Evolutionary conservation across 2,113 vertebrate species (phyloP).

Genomic region (Indicator maculatus): DNA sequence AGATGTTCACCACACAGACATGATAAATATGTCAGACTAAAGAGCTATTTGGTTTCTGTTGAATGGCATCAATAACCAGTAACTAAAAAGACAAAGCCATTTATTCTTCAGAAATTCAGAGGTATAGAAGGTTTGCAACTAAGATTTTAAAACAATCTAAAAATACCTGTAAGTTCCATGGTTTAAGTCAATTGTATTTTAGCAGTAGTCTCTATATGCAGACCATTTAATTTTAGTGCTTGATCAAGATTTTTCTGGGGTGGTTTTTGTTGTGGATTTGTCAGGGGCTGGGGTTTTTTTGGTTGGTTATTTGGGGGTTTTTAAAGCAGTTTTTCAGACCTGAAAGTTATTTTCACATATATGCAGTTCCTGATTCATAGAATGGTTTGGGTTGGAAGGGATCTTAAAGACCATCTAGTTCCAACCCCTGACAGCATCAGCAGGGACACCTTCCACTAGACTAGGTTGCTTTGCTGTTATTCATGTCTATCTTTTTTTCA

Average conservation of each 20-base stretch:
- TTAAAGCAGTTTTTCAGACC: background rate
- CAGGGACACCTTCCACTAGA: no score
- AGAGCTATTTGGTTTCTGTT: background rate
- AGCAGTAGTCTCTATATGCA: background rate
- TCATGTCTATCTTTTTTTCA: background rate
- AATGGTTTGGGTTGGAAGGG: no score
- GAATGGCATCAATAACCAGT: background rate
- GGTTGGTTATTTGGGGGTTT: background rate
- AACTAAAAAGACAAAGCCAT: background rate
- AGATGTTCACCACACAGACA: background rate
- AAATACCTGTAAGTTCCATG: background rate
- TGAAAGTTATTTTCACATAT: background rate
- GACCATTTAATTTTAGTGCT: background rate
- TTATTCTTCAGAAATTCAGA: background rate
- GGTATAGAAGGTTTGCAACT: background rate
- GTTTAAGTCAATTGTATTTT: background rate
- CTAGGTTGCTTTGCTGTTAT: background rate
- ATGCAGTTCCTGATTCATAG: background rate
- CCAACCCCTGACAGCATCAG: no score
- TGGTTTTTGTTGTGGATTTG: background rate
- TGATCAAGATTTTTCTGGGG: background rate
- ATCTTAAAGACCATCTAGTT: no score
- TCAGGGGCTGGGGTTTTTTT: no score
- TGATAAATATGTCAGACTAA: background rate
- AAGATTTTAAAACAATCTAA: background rate